These are phyloP conservation scores for Aspidiotus destructor DNA, from an alignment of 2,888 invertebrate species.

Conservation along the genomic window DNA sequence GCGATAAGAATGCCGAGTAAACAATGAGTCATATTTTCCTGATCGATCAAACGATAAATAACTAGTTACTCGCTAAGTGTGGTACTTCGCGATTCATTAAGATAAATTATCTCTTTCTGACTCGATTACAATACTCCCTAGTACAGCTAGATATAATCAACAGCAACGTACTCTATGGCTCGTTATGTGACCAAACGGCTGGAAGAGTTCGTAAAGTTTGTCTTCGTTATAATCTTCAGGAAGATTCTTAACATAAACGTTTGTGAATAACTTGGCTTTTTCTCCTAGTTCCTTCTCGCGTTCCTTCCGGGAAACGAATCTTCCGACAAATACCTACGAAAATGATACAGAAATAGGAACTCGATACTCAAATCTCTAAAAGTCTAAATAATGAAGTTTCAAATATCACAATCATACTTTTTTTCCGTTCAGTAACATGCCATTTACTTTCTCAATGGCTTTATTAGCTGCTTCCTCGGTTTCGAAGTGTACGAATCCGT, in stretches of 20 bases:
- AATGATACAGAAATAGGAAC: background rate
- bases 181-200: slow-evolving; percentile 83
- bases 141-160: background rate
- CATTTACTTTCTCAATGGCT: slow-evolving; percentile 97
- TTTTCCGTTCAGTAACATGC: slow-evolving; percentile 96
- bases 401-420: slow-evolving; percentile 55
- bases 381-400: background rate
- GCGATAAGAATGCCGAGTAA: too few relatives aligned
- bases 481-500: slow-evolving; percentile 98
- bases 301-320: slow-evolving; percentile 95
- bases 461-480: slow-evolving; percentile 95
- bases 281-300: slow-evolving; percentile 97
- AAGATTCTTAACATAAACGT: slow-evolving; percentile 98
- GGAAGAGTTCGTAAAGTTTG: slow-evolving; percentile 79
- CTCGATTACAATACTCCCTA: background rate
- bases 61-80: too few relatives aligned
- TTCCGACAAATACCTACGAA: slow-evolving; percentile 69
- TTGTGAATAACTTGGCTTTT: slow-evolving; percentile 91
- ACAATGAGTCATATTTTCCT: too few relatives aligned
- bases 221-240: slow-evolving; percentile 90
- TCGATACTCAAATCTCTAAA: background rate
- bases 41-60: too few relatives aligned
- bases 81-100: too few relatives aligned
- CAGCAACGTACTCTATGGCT: slow-evolving; percentile 62
- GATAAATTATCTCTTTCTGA: too few relatives aligned